These are phyloP conservation scores for Cybosia mesomella DNA, from an alignment of 2,888 invertebrate genomes.

Conservation along the genomic window DNA sequence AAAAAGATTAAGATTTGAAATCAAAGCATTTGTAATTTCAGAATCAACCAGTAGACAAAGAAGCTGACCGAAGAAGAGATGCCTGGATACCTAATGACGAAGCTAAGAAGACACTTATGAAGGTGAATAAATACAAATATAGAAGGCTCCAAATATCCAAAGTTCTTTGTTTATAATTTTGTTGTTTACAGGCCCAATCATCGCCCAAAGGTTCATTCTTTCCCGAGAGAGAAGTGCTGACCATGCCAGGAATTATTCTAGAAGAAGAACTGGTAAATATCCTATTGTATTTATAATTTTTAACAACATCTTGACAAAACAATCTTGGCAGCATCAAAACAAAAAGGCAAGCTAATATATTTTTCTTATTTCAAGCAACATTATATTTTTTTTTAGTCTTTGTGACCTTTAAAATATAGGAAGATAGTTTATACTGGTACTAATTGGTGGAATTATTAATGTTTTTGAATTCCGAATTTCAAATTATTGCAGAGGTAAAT, in stretches of 20 bases:
- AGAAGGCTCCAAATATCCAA: background rate
- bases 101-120: slow-evolving; percentile 90
- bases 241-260: slow-evolving; percentile 94
- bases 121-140: slow-evolving; percentile 53
- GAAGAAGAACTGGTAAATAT: slow-evolving; percentile 92
- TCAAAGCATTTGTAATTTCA: slow-evolving; percentile 38
- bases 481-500: no score
- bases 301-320: background rate
- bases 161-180: background rate
- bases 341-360: background rate
- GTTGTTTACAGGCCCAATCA: slow-evolving; percentile 80
- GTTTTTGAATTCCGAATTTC: no score
- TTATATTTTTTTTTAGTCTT: no score
- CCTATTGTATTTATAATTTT: background rate
- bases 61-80: slow-evolving; percentile 88
- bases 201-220: slow-evolving; percentile 90
- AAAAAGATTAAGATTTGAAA: background rate
- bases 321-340: background rate
- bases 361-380: background rate
- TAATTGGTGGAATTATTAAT: no score
- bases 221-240: slow-evolving; percentile 91
- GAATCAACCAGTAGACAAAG: slow-evolving; percentile 84
- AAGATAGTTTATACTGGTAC: no score
- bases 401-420: no score
- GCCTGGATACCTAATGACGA: slow-evolving; percentile 94